Evolutionary conservation across 2,113 vertebrate genomes (phyloP).

Genomic region (Chascanopsetta lugubris): DNA sequence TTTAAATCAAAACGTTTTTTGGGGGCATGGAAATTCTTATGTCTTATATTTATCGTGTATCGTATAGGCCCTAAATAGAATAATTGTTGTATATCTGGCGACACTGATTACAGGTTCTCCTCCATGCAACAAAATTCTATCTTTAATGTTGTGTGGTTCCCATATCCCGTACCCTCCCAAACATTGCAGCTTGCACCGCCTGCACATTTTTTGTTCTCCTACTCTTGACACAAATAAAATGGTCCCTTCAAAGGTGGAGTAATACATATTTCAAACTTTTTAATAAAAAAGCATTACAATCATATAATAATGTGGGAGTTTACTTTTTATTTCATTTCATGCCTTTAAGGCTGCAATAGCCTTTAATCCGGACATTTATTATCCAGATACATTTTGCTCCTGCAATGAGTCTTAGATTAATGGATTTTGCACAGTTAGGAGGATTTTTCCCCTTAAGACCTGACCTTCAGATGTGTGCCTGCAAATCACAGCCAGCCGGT

Average conservation of each 20-base stretch:
- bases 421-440: constrained; percentile 68
- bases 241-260: not conserved
- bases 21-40: too few species aligned
- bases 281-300: constrained; percentile 28
- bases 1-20: too few species aligned
- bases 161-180: not conserved
- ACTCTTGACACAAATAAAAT: too few species aligned
- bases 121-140: too few species aligned
- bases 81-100: too few species aligned
- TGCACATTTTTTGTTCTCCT: too few species aligned
- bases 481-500: constrained; percentile 39
- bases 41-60: too few species aligned
- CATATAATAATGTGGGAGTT: constrained; percentile 25
- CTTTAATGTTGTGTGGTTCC: not conserved
- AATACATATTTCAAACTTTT: too few species aligned
- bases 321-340: constrained; percentile 57
- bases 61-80: too few species aligned
- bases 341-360: constrained; percentile 46
- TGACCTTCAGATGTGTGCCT: constrained; percentile 69
- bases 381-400: constrained; percentile 65
- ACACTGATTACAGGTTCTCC: too few species aligned
- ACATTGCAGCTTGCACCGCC: not conserved
- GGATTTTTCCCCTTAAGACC: constrained; percentile 64
- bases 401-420: constrained; percentile 68
- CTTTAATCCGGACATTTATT: constrained; percentile 70